These are phyloP conservation scores for Anas platyrhynchos DNA, from an alignment of 2,113 vertebrate species.

Conservation along the genomic window DNA sequence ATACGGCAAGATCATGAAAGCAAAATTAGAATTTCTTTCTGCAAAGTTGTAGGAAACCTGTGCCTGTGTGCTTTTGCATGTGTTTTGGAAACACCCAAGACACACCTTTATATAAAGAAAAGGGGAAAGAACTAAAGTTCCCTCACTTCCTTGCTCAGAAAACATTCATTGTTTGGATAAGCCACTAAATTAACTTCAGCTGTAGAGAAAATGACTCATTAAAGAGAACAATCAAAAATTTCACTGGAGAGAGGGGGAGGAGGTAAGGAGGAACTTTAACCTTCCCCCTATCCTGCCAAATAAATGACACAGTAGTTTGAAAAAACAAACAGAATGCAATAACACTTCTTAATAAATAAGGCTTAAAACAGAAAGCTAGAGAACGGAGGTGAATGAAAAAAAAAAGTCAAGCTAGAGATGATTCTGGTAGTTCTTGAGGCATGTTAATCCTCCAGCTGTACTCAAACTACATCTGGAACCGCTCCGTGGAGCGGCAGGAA, in stretches of 20 bases:
- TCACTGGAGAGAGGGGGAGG: constrained; percentile 32
- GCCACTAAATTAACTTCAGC: constrained; percentile 61
- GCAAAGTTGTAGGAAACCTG: neutral
- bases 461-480: neutral
- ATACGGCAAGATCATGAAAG: neutral
- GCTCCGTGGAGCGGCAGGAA: neutral
- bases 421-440: neutral
- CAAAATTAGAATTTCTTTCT: neutral
- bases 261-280: constrained; percentile 44
- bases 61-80: neutral
- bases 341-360: constrained; percentile 9
- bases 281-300: constrained; percentile 24
- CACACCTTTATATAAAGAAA: neutral
- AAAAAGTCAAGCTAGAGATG: neutral
- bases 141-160: constrained; percentile 31
- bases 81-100: neutral
- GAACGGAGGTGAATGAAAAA: neutral
- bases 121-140: neutral
- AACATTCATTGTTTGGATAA: constrained; percentile 47
- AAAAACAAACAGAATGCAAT: neutral
- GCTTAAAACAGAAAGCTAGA: neutral
- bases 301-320: neutral
- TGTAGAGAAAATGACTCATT: constrained; percentile 64
- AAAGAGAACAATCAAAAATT: constrained; percentile 55
- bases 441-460: neutral